These are phyloP conservation scores for Ptychadena robeensis DNA, from an alignment of 2,797 vertebrate species.

Conservation along the genomic window DNA sequence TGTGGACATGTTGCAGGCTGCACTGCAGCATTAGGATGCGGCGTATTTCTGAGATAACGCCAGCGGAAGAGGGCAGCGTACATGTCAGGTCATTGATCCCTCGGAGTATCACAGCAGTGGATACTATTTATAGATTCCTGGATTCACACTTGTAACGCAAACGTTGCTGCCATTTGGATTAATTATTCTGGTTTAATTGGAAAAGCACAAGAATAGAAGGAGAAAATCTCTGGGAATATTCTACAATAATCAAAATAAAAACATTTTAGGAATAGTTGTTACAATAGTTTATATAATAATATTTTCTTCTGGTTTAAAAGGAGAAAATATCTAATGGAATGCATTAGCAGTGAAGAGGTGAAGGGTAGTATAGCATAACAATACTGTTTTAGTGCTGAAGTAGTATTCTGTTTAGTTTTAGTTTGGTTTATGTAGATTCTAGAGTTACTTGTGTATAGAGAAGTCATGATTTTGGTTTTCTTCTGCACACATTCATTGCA, in stretches of 20 bases:
- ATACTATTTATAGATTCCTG: slow-evolving; percentile 8
- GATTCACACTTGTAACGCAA: slow-evolving; percentile 17
- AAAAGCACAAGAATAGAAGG: not conserved
- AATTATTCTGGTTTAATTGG: slow-evolving; percentile 9
- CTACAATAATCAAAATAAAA: not conserved
- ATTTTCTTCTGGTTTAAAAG: too few species aligned
- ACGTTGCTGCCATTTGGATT: not conserved
- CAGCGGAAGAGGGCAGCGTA: slow-evolving; percentile 6
- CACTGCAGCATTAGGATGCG: not conserved
- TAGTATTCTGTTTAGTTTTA: too few species aligned
- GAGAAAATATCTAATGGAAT: not conserved
- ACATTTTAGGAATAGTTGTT: not conserved
- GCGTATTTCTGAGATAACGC: not conserved
- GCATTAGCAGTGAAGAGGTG: not conserved
- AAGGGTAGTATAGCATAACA: not conserved
- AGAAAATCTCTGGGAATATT: not conserved
- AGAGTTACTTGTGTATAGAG: not conserved
- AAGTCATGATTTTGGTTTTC: not conserved
- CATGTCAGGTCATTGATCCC: slow-evolving; percentile 11
- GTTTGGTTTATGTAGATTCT: not conserved
- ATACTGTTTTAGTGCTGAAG: too few species aligned
- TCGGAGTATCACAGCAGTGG: not conserved
- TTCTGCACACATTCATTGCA: not conserved
- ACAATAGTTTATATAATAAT: too few species aligned
- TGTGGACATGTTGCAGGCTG: not conserved